These are phyloP conservation scores for Mellivora capensis DNA, from an alignment of 2,113 vertebrate species.

Conservation along the genomic window DNA sequence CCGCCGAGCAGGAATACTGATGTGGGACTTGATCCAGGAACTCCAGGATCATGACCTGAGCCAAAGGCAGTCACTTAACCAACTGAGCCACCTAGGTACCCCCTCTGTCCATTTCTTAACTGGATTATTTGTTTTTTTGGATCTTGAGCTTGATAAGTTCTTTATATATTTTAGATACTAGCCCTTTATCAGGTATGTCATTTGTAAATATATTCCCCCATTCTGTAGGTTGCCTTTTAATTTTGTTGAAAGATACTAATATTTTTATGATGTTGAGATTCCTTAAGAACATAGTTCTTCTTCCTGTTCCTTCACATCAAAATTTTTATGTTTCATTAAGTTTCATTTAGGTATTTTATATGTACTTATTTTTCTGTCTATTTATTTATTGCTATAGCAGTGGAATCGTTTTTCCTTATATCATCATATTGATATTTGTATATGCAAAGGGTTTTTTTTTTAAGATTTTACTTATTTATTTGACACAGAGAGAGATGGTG, in stretches of 20 bases:
- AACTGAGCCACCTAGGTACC: too few species aligned
- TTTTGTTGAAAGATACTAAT: not conserved
- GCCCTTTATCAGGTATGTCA: not conserved
- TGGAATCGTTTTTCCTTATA: not conserved
- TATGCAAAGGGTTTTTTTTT: not conserved
- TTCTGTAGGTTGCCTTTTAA: not conserved
- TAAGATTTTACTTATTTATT: too few species aligned
- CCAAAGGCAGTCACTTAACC: too few species aligned
- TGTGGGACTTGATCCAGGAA: too few species aligned
- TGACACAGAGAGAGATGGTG: too few species aligned
- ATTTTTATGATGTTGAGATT: not conserved
- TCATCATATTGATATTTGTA: not conserved
- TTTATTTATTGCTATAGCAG: not conserved
- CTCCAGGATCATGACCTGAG: too few species aligned
- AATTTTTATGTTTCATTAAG: not conserved
- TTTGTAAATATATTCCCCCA: not conserved
- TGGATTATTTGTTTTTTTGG: not conserved
- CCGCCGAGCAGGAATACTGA: too few species aligned
- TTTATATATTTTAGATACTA: not conserved
- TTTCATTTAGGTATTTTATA: not conserved
- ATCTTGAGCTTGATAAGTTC: not conserved
- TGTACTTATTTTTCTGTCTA: not conserved
- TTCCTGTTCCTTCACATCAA: not conserved
- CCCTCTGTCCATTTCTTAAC: not conserved
- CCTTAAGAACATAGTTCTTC: not conserved